Evolutionary conservation across 2,888 invertebrate species (phyloP).

Genomic region (Steinernema hermaphroditum): DNA sequence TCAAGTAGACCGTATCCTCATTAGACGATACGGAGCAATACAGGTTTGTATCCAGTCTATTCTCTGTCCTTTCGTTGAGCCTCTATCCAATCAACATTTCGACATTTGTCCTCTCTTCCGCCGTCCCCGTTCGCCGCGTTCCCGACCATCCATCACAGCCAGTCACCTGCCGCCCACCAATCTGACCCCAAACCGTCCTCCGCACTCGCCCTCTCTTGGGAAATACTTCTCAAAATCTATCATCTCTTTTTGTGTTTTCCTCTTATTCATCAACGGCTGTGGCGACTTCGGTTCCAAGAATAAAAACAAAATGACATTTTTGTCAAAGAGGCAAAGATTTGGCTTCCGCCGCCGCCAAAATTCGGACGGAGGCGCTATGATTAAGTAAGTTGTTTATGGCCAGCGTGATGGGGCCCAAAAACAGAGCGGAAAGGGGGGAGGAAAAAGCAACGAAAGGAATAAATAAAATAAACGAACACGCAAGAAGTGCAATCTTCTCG

Average conservation of each 20-base stretch:
- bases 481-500: constrained; percentile 1
- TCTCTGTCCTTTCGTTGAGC: no score
- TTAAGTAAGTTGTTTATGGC: constrained; percentile 24
- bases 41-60: no score
- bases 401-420: not conserved
- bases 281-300: not conserved
- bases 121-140: not conserved
- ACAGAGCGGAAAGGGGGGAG: not conserved
- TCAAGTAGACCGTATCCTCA: no score
- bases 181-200: constrained; percentile 5
- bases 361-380: constrained; percentile 13
- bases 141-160: not conserved
- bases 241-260: not conserved
- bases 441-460: not conserved
- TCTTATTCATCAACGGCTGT: not conserved
- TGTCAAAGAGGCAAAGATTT: not conserved
- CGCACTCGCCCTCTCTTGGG: not conserved
- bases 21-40: no score
- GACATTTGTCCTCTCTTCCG: no score
- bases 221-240: not conserved
- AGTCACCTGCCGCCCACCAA: not conserved
- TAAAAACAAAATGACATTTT: constrained; percentile 14
- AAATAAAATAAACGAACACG: not conserved
- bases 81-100: no score
- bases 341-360: not conserved